These are phyloP conservation scores for Aphaenogaster floridana DNA, from an alignment of 1,140 invertebrate species.

Conservation along the genomic window DNA sequence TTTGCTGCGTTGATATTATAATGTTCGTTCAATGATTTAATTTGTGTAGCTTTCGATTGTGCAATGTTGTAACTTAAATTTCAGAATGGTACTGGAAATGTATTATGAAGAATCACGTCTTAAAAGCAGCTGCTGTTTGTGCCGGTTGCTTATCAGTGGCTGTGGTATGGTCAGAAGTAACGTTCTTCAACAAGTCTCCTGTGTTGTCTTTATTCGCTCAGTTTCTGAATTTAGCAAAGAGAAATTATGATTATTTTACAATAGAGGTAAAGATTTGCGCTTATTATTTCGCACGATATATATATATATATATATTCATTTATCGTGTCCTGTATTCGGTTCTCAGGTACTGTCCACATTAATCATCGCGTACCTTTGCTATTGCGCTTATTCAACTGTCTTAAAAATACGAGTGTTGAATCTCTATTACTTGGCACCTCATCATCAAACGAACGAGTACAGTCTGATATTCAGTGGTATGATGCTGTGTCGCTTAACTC, in stretches of 20 bases:
- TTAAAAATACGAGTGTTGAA: conserved; percentile 98
- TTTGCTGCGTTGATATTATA: neutral
- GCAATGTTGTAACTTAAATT: conserved; percentile 77
- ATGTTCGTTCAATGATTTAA: neutral
- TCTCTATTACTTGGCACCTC: conserved; percentile 98
- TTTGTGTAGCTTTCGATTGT: conserved; percentile 14
- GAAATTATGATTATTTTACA: conserved; percentile 96
- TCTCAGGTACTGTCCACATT: conserved; percentile 94
- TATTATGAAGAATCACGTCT: conserved; percentile 91
- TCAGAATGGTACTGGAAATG: conserved; percentile 99
- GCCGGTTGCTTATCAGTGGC: conserved; percentile 94
- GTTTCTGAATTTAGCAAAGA: conserved; percentile 94
- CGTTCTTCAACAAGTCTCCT: conserved; percentile 97
- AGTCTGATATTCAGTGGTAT: conserved; percentile 99
- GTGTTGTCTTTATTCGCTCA: conserved; percentile 98
- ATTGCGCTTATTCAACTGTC: conserved; percentile 99
- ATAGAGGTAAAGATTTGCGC: conserved; percentile 93
- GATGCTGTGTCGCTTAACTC: conserved; percentile 98
- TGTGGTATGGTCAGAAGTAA: conserved; percentile 99
- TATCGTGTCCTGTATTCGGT: conserved; percentile 50
- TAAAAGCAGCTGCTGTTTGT: conserved; percentile 91
- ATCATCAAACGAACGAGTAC: conserved; percentile 99
- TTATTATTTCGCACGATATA: conserved; percentile 27
- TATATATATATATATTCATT: conserved; percentile 30
- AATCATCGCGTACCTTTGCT: conserved; percentile 97